A percentile compares a stretch with the other conserved stretches of the same genome.
These are phyloP conservation scores for Hippasteria phrygiana DNA, from an alignment of 53 echinoderm and acorn worm genomes.

Conservation along the genomic window DNA sequence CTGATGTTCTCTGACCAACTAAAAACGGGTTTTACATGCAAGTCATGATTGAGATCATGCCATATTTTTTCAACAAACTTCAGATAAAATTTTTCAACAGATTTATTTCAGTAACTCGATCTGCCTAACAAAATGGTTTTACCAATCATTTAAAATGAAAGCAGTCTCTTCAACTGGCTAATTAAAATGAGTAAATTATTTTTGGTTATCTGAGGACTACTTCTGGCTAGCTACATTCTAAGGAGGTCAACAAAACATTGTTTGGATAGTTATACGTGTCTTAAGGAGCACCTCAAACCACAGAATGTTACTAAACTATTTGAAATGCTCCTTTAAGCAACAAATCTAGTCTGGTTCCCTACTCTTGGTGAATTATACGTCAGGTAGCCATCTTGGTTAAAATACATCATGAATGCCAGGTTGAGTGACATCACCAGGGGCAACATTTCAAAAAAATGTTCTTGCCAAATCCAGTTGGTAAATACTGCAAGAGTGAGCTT, in stretches of 20 bases:
- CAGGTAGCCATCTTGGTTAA: no score
- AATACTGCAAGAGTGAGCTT: no score
- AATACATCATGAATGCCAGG: no score
- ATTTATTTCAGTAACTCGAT: not conserved
- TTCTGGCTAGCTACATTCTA: not conserved
- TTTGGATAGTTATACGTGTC: not conserved
- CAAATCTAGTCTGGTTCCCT: no score
- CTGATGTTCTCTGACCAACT: not conserved
- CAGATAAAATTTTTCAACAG: not conserved
- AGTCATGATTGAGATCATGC: not conserved
- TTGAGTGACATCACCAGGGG: no score
- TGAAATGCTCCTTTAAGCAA: no score
- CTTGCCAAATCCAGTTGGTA: no score
- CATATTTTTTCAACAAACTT: no score
- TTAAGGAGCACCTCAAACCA: no score
- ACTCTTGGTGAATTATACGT: no score
- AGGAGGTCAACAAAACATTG: not conserved
- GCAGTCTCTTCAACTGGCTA: not conserved
- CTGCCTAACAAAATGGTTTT: not conserved
- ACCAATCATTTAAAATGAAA: not conserved
- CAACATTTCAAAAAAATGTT: no score
- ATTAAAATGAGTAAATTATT: not conserved
- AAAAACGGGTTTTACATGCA: not conserved
- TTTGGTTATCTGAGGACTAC: not conserved
- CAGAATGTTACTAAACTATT: no score